phyloP scores from a whole-genome alignment of 2,888 invertebrate species.

The Germaria angustata region DNA sequence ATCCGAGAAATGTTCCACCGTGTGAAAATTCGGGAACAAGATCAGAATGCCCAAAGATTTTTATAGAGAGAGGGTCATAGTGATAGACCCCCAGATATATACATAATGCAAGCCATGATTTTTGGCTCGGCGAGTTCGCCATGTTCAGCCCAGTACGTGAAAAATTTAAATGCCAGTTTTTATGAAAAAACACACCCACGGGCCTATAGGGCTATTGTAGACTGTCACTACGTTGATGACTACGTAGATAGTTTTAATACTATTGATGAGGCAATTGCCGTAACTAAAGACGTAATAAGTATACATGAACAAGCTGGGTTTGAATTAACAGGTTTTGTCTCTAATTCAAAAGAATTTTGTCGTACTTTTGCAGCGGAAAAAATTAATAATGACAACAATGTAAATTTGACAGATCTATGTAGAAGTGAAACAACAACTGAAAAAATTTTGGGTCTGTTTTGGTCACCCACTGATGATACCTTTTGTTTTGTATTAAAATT shows the following conservation, averaged over 20 bases:
- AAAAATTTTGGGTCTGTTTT: constrained; percentile 45
- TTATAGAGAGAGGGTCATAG: constrained; percentile 40
- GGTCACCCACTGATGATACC: constrained; percentile 36
- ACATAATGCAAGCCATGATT: too few relatives aligned
- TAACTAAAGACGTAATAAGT: constrained; percentile 41
- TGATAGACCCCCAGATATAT: constrained; percentile 38
- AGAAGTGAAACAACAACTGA: constrained; percentile 9
- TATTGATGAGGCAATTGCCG: constrained; percentile 48
- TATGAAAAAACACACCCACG: constrained; percentile 32
- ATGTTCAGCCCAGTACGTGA: too few relatives aligned
- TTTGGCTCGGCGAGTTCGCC: too few relatives aligned
- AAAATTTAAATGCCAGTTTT: not conserved
- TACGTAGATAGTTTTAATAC: too few relatives aligned
- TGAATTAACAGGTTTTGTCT: constrained; percentile 56
- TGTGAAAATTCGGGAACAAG: constrained; percentile 37
- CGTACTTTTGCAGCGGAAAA: too few relatives aligned
- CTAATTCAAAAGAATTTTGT: constrained; percentile 36
- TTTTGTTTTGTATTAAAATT: constrained; percentile 58
- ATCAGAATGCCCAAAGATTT: constrained; percentile 43
- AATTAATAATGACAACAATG: not conserved
- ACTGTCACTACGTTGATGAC: too few relatives aligned
- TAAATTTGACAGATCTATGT: constrained; percentile 23
- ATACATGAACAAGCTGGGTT: constrained; percentile 60
- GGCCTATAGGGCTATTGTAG: too few relatives aligned
- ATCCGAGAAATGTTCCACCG: constrained; percentile 47